Base-by-base conservation (phyloP, 2,888 invertebrate species). In the Acanthosoma haemorrhoidale region DNA sequence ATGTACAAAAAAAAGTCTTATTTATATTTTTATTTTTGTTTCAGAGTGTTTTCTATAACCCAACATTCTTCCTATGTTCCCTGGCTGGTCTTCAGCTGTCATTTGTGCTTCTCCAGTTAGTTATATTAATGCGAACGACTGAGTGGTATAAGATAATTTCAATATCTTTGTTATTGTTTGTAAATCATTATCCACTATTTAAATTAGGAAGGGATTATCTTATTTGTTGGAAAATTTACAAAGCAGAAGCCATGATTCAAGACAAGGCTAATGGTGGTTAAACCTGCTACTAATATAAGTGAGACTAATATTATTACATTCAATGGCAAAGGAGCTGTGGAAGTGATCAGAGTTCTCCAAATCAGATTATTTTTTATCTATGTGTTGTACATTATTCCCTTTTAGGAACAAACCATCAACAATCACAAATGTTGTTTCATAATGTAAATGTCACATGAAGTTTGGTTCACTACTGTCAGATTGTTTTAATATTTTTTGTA, bases 61-160 rank as follows among this genome's bases (percentile, higher is more conserved):
- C 96, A 15, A 88, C 92, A 11, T 83, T 85, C 73, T 83, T 93
- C 63, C 84, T 92, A 61, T 88, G 90, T 77, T 82, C 88, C 59
- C 81, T 94, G 66, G 84, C 95, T 29, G 85, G 87, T 16, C 80
- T 93, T 16, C 91, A 92, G 76, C 80, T 88, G 2, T 80, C 85
- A 1, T 81, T 91, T 29, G 87, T 96, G 59, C 79, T 89, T 0
- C 83, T 90, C 59, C 92, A 96, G 80, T 83, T 97, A 71, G 85
- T 89, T 67, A 83, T 94, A 34, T 82, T 97, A 11, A 84, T 92
- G 76, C 86, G 90, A 74, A 88, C 90, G 15, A 85, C 87, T 39
- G 91, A 94, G 76, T 98, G 97, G 97, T 92, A 96, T 81, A 91
- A 94, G 79, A 87, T 95, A 72, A 80, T 96, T 59, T 91, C 96